These are phyloP conservation scores for Papilio polytes DNA, from an alignment of 1,140 invertebrate species.

Conservation along the genomic window DNA sequence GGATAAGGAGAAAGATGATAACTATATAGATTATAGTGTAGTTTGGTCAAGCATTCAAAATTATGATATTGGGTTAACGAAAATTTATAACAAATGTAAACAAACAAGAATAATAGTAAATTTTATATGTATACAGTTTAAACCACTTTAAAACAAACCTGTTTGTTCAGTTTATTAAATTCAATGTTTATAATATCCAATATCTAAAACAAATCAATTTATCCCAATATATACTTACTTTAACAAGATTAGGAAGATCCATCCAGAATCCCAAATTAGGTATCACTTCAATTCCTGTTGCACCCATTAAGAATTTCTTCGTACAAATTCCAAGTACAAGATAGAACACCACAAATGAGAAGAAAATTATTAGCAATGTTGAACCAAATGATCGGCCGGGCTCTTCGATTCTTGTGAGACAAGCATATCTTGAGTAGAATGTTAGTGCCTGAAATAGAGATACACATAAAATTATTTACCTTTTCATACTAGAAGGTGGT, in stretches of 20 bases:
- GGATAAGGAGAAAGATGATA: no score
- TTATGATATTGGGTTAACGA: no score
- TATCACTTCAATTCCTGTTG: slow-evolving; percentile 84
- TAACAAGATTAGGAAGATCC: slow-evolving; percentile 83
- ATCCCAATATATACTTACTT: slow-evolving; percentile 62
- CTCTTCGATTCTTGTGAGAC: slow-evolving; percentile 64
- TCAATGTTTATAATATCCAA: no score
- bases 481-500: not conserved
- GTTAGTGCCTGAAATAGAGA: slow-evolving; percentile 68
- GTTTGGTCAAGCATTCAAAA: no score
- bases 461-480: slow-evolving; percentile 32
- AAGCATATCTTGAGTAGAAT: slow-evolving; percentile 75
- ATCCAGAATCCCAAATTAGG: slow-evolving; percentile 85
- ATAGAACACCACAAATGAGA: slow-evolving; percentile 76
- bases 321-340: slow-evolving; percentile 80
- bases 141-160: no score
- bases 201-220: no score
- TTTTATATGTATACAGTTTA: no score
- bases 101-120: no score
- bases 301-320: slow-evolving; percentile 85
- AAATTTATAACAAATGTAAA: no score
- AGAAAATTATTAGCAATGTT: slow-evolving; percentile 78
- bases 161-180: no score
- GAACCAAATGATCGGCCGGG: slow-evolving; percentile 72
- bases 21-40: no score